Evolutionary conservation across 2,797 vertebrate species (phyloP).

Genomic region (Mareca penelope): DNA sequence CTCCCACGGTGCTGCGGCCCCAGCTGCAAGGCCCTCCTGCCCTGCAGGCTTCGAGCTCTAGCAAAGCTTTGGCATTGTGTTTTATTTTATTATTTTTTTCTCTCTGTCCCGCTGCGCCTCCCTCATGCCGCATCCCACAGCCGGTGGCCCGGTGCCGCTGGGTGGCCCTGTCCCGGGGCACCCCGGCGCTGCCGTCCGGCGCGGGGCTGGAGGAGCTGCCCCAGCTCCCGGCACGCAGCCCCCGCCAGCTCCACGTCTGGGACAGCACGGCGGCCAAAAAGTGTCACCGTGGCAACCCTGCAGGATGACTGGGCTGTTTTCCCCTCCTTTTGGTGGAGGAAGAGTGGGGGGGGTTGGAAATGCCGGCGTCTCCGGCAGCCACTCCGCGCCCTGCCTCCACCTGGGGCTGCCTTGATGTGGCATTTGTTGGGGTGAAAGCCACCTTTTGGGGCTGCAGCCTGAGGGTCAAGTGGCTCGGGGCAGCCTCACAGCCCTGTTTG

Average conservation of each 20-base stretch:
- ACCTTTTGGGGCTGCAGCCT: background rate
- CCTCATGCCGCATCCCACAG: fast-evolving
- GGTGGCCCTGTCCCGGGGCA: background rate
- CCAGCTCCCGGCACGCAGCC: background rate
- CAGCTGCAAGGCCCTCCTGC: background rate
- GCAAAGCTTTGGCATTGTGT: background rate
- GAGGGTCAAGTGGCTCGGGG: background rate
- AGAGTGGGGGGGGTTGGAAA: background rate
- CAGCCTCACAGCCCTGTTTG: too few species aligned
- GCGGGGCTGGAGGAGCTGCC: background rate
- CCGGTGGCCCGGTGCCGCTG: background rate
- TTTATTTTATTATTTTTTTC: background rate
- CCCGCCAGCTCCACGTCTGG: background rate
- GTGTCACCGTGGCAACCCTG: conserved; percentile 15
- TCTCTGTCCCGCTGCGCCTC: background rate
- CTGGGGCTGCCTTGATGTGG: background rate
- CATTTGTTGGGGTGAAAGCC: background rate
- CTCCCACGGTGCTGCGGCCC: background rate
- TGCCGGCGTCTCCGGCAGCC: background rate
- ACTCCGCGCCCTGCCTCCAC: fast-evolving
- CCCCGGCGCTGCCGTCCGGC: background rate
- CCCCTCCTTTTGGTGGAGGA: background rate
- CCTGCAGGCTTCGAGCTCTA: background rate
- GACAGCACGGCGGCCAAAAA: background rate
- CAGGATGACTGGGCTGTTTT: background rate